Evolutionary conservation across 2,888 invertebrate species (phyloP), one percentile per base, ranked within the genome.

Genomic region (Auanema freiburgensis): DNA sequence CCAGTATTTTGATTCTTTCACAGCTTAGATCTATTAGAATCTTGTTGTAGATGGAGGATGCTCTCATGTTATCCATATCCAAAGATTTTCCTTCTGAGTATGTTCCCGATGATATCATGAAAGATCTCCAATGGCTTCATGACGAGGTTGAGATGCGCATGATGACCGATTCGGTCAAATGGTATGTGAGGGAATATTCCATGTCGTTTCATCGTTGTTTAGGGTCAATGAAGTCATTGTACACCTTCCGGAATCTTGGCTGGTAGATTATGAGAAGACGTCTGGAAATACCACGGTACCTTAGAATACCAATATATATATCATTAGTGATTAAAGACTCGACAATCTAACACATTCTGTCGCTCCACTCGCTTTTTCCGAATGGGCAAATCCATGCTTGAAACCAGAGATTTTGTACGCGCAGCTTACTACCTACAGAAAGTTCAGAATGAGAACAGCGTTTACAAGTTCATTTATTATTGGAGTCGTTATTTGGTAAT

Each of bases 391-490:
- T 54, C 46, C 11, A 59, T 72, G 23, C 59, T 74, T 44, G 57
- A 46, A 10, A 55, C 59, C 25, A 59, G 65, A 21, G 78, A 79
- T 42, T 79, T 74, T 61, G 58, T 67, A 33, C 66, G 79, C 59
- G 85, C 86, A 43, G 85, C 84, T 11, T 91, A 92, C 0, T 90
- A 90, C 86, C 54, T 81, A 12, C 64, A 65, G 21, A 68, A 66
- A 41, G 67, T 68, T 4, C 53, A 64, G 23, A 51, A 66, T 8
- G 43, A 57, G 14, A 67, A 79, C 56, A 77, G 89, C 70, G 85
- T 92, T 55, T 96, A 97, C 87, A 93, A 92, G 0, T 97, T 91
- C 83, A 79, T 85, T 42, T 76, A 85, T 23, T 86, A 85, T 72
- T 76, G 86, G 83, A 85, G 64, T 73, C 81, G 85, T 59, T 64